Evolutionary conservation across 2,797 vertebrate species (phyloP), one percentile per base, ranked within the genome.

Genomic region (Betta splendens): DNA sequence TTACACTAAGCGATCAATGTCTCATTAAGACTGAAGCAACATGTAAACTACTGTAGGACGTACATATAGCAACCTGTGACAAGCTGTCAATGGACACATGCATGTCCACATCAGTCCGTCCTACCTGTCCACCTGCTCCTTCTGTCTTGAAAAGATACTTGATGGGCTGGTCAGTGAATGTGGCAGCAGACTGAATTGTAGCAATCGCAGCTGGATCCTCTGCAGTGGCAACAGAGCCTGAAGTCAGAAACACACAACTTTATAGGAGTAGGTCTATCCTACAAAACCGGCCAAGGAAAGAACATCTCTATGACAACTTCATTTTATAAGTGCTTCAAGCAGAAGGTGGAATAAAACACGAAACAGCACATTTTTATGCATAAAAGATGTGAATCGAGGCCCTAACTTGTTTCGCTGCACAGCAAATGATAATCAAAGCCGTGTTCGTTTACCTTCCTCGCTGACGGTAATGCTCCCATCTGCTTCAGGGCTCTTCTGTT

Each of bases 111-210:
- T 3, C 15, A 2, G 21, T 2, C 2, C 5, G 0, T 23, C 90
- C 59, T 92, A 95, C 96, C 95, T 97, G 96, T 0, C 93, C 89
- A 3, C 93, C 92, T 4, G 94, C 93, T 74, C 94, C 95, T 80
- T 98, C 95, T 13, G 94, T 94, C 85, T 95, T 95, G 76, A 96
- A 95, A 29, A 98, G 93, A 85, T 98, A 96, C 71, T 96, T 97
- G 87, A 98, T 94, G 75, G 93, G 94, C 70, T 95, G 96, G 69
- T 97, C 95, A 0, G 94, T 86, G 79, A 95, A 96, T 5, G 95
- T 94, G 64, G 94, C 90, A 0, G 95, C 93, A 2, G 95, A 96
- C 79, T 98, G 96, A 65, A 98, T 95, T 72, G 94, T 93, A 57
- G 95, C 89, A 9, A 97, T 94, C 36, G 95, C 94, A 68, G 94